phyloP scores from a whole-genome alignment of 2,797 vertebrate genomes.

The Epinephelus malabaricus region DNA sequence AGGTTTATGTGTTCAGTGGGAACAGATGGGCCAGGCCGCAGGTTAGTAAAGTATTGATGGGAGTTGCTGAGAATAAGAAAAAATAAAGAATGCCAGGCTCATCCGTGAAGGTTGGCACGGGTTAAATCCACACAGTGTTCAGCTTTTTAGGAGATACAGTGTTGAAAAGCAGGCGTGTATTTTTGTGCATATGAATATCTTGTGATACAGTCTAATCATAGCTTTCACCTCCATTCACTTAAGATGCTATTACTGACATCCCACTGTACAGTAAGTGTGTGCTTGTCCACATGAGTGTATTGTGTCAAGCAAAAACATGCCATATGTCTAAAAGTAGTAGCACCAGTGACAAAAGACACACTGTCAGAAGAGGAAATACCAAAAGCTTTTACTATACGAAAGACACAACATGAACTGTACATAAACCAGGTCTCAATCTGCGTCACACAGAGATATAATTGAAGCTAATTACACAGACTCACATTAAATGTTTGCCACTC shows the following conservation, averaged over 20 bases:
- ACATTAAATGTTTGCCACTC: not conserved
- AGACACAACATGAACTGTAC: not conserved
- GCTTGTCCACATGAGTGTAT: not conserved
- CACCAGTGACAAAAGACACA: not conserved
- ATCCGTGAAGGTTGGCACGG: not conserved
- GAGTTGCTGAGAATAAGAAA: not conserved
- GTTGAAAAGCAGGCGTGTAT: not conserved
- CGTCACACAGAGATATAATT: not conserved
- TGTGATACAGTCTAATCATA: not conserved
- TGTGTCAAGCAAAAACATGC: not conserved
- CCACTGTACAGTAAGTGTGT: not conserved
- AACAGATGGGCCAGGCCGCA: not conserved
- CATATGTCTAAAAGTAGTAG: not conserved
- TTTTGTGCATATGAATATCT: not conserved
- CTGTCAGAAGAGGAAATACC: not conserved
- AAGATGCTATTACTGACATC: constrained; percentile 4
- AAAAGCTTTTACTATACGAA: no score
- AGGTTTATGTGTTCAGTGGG: not conserved
- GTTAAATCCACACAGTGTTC: not conserved
- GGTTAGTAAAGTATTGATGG: not conserved
- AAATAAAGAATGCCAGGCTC: not conserved
- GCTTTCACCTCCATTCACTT: not conserved
- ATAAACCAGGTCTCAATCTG: not conserved
- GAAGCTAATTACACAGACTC: not conserved
- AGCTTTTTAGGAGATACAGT: not conserved